Percentiles rank a stretch among this genome's conserved stretches.
phyloP scores from a whole-genome alignment of 2,797 vertebrate genomes.

The Anisognathus igniventris region DNA sequence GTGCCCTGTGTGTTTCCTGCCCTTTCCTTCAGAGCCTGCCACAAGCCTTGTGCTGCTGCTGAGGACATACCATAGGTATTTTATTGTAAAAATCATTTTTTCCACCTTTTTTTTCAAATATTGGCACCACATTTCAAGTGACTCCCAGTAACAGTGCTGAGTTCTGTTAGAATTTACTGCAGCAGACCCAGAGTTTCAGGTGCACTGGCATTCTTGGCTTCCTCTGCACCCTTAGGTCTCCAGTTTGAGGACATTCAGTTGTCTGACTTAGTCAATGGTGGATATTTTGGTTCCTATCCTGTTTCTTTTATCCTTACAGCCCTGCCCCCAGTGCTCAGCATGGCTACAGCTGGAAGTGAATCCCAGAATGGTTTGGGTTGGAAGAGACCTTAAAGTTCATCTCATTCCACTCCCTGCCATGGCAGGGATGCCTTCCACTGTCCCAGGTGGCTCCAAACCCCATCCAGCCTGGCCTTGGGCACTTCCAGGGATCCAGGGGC shows the following conservation, averaged over 20 bases:
- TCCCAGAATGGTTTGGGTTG: background rate
- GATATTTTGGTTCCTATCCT: background rate
- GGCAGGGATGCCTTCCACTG: background rate
- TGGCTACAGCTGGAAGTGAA: background rate
- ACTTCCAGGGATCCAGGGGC: background rate
- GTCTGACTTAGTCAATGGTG: background rate
- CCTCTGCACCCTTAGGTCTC: background rate
- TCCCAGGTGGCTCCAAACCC: background rate
- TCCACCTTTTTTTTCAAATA: background rate
- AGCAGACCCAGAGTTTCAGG: background rate
- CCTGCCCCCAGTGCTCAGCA: accelerated
- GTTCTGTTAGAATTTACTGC: background rate
- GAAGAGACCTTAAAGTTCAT: background rate
- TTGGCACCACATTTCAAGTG: background rate
- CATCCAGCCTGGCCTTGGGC: accelerated
- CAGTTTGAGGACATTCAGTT: background rate
- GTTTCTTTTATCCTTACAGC: background rate
- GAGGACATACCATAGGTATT: background rate
- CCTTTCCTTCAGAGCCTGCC: background rate
- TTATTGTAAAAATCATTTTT: background rate
- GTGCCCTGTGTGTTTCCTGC: background rate
- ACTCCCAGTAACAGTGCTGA: background rate
- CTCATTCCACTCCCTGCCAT: background rate
- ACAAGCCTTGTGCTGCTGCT: background rate
- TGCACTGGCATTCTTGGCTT: background rate